phyloP scores from a whole-genome alignment of 2,888 invertebrate species.

The Philhelius pedissequus region DNA sequence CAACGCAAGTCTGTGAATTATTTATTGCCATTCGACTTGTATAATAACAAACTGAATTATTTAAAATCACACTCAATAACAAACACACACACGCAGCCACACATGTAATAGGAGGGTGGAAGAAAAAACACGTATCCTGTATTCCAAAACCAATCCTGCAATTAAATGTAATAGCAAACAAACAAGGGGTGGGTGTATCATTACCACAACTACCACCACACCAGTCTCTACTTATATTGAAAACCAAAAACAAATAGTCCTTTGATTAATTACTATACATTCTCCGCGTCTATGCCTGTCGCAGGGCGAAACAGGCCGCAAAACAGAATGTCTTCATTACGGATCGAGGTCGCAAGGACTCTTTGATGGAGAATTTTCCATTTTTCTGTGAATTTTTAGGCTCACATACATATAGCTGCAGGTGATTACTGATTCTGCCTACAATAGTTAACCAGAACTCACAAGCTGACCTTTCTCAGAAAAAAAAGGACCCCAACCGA shows the following conservation, averaged over 20 bases:
- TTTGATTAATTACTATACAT: slow-evolving; percentile 68
- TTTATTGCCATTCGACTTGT: slow-evolving; percentile 57
- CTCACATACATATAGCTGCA: slow-evolving; percentile 41
- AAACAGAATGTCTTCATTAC: slow-evolving; percentile 64
- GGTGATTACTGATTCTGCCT: slow-evolving; percentile 50
- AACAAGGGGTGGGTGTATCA: slow-evolving; percentile 36
- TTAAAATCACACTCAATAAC: slow-evolving; percentile 55
- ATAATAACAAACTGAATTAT: slow-evolving; percentile 64
- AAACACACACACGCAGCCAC: neutral
- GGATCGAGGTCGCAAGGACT: neutral
- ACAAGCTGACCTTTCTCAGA: slow-evolving; percentile 63
- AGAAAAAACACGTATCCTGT: slow-evolving; percentile 43
- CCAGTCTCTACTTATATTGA: neutral
- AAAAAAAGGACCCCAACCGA: slow-evolving; percentile 38
- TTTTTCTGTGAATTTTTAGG: slow-evolving; percentile 60
- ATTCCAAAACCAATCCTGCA: slow-evolving; percentile 64
- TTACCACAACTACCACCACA: neutral
- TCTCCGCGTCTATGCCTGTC: neutral
- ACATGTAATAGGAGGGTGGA: slow-evolving; percentile 20
- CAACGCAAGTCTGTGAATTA: slow-evolving; percentile 47
- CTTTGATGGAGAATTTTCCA: slow-evolving; percentile 60
- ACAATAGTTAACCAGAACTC: neutral
- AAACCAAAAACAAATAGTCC: slow-evolving; percentile 59
- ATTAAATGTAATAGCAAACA: slow-evolving; percentile 66
- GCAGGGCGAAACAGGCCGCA: slow-evolving; percentile 27